These are phyloP conservation scores for Metalampra italica DNA, from an alignment of 2,888 invertebrate genomes.

Conservation along the genomic window DNA sequence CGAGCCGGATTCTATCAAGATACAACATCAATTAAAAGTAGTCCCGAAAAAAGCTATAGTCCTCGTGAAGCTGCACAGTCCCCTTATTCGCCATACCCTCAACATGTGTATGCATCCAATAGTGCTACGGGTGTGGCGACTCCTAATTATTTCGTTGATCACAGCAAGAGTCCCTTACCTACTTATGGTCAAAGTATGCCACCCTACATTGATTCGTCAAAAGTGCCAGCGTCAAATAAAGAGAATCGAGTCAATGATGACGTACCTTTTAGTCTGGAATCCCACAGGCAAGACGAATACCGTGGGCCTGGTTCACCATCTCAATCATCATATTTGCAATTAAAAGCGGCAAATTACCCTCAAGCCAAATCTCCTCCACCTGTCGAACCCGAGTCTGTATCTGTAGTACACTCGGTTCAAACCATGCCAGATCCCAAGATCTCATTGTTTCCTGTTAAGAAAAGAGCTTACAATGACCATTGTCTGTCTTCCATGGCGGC, in stretches of 20 bases:
- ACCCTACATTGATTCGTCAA: conserved; percentile 80
- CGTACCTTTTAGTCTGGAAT: conserved; percentile 60
- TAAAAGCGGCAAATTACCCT: conserved; percentile 48
- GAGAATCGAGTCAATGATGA: conserved; percentile 75
- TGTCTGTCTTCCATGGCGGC: conserved; percentile 45
- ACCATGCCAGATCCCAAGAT: conserved; percentile 48
- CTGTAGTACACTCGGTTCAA: conserved; percentile 25
- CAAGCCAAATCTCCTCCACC: conserved; percentile 45
- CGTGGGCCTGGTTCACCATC: conserved; percentile 57
- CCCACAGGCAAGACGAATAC: conserved; percentile 75
- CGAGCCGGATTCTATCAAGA: conserved; percentile 94
- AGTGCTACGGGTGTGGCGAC: conserved; percentile 51
- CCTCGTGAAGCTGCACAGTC: conserved; percentile 84
- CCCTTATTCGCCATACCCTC: conserved; percentile 66
- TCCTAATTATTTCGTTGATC: conserved; percentile 65
- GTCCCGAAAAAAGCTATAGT: conserved; percentile 90
- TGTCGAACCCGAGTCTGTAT: neutral
- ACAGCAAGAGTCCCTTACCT: conserved; percentile 66
- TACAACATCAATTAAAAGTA: conserved; percentile 89
- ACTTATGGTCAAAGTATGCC: conserved; percentile 70
- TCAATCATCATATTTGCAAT: conserved; percentile 57
- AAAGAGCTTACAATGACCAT: conserved; percentile 79
- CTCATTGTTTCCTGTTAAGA: conserved; percentile 80
- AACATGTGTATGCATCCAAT: conserved; percentile 68
- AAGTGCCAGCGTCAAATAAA: conserved; percentile 63